Evolutionary conservation across 2,888 invertebrate species (phyloP).

Genomic region (Chrysopilus asiliformis): DNA sequence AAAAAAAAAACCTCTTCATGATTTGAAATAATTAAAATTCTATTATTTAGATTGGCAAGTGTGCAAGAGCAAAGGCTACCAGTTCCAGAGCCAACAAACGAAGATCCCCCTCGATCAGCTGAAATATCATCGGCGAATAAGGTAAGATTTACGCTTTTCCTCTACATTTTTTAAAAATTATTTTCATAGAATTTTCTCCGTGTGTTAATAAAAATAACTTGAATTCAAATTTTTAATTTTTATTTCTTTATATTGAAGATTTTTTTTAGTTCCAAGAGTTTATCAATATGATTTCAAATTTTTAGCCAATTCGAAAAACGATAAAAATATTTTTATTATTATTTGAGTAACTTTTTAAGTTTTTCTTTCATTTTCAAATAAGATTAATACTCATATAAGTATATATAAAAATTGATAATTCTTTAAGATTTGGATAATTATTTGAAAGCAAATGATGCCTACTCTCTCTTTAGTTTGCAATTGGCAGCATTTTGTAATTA

Average conservation of each 20-base stretch:
- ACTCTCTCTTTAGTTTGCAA: conserved; percentile 14
- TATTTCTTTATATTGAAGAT: conserved; percentile 1
- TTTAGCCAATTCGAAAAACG: background rate
- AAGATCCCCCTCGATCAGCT: conserved; percentile 39
- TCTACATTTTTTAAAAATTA: too few relatives aligned
- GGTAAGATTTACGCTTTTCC: conserved; percentile 53
- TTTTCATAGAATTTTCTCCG: conserved; percentile 4
- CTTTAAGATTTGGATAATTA: too few relatives aligned
- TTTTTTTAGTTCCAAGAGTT: conserved; percentile 1
- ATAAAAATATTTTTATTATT: too few relatives aligned
- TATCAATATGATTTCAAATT: background rate
- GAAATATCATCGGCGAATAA: conserved; percentile 52
- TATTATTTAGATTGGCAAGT: conserved; percentile 91
- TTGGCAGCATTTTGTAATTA: conserved; percentile 11
- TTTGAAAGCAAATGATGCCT: too few relatives aligned
- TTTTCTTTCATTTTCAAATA: too few relatives aligned
- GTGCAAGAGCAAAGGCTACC: conserved; percentile 85
- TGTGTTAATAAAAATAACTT: conserved; percentile 7
- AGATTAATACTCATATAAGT: too few relatives aligned
- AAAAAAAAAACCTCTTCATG: too few relatives aligned
- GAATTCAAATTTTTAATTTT: too few relatives aligned
- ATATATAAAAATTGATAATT: too few relatives aligned
- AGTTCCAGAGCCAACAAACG: conserved; percentile 46
- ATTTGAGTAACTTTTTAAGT: too few relatives aligned
- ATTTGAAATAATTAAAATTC: too few relatives aligned